phyloP scores from a whole-genome alignment of 64 coral and sea anemone genomes.

The Montipora foliosa region DNA sequence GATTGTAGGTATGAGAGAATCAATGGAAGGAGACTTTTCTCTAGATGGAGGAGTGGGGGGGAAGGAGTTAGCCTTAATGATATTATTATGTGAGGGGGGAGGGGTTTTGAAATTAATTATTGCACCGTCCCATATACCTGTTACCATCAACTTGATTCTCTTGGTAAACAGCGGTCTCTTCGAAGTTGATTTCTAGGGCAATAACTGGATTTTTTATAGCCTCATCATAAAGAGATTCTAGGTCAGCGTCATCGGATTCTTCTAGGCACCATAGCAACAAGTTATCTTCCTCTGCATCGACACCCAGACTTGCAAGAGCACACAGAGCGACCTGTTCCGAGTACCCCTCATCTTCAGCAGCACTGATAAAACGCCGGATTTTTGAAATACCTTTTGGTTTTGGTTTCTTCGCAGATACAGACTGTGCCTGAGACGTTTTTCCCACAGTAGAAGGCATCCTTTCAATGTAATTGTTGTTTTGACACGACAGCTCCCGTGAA shows the following conservation, averaged over 20 bases:
- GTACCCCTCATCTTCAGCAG: conserved; percentile 37
- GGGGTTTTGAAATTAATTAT: too few relatives aligned
- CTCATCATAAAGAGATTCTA: conserved; percentile 22
- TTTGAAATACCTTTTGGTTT: conserved; percentile 20
- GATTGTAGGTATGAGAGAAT: too few relatives aligned
- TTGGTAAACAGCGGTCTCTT: background rate
- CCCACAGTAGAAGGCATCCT: background rate
- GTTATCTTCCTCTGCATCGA: conserved; percentile 45
- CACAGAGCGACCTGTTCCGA: conserved; percentile 22
- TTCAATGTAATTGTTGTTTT: background rate
- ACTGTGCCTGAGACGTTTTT: background rate
- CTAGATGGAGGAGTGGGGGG: too few relatives aligned
- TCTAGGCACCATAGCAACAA: conserved; percentile 30
- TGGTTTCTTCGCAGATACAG: background rate
- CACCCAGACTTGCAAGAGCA: conserved; percentile 32
- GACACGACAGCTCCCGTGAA: background rate
- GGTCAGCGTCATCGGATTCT: conserved; percentile 33
- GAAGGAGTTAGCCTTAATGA: too few relatives aligned
- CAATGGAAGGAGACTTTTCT: too few relatives aligned
- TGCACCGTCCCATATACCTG: background rate
- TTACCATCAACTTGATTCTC: background rate
- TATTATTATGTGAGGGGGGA: too few relatives aligned
- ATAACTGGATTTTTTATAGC: conserved; percentile 36
- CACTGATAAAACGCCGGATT: background rate
- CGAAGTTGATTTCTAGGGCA: background rate